Evolutionary conservation across 35 echinoderm and acorn worm genomes (phyloP), one percentile per base, ranked within the genome.

Genomic region (Heliocidaris erythrogramma): DNA sequence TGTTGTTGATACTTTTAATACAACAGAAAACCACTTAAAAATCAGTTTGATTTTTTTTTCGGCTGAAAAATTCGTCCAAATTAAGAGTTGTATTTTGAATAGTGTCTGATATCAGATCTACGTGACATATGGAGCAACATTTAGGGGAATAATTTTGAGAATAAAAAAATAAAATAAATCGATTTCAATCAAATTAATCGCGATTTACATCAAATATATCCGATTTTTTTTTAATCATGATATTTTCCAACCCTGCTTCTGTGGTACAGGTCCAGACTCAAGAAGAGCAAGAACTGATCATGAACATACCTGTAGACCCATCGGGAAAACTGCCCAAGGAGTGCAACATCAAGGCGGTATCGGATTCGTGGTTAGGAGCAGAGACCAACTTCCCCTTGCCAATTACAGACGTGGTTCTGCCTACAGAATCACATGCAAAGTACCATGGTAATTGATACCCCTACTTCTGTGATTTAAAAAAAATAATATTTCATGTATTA

Each of bases 331-430:
- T 99, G 0, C 98, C 98, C 65, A 93, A 91, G 48, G 95, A 99
- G 93, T 97, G 96, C 90, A 96, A 97, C 91, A 90, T 99, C 27
- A 99, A 97, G 92, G 98, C 96, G 42, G 95, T 99, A 29, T 99
- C 98, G 5, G 98, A 99, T 69, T 94, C 96, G 50, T 99, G 98
- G 98, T 60, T 96, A 2, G 98, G 98, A 29, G 95, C 96, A 48
- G 96, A 97, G 85, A 96, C 96, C 29, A 85, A 97, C 18, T 93
- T 86, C 85, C 95, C 96, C 18, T 59, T 99, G 92, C 48, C 50
- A 18, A 96, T 48, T 88, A 99, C 94, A 27, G 27, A 21, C 4
- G 65, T 78, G 21, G 65, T 78, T 78, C 65, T 78, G 8, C 65
- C 65, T 7, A n/a, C 18, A 17, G 14, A 78, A 78, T 27, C 18